A percentile compares a stretch with the other conserved stretches of the same genome.
Evolutionary conservation across 2,888 invertebrate genomes (phyloP).

Genomic region (Melieria crassipennis): DNA sequence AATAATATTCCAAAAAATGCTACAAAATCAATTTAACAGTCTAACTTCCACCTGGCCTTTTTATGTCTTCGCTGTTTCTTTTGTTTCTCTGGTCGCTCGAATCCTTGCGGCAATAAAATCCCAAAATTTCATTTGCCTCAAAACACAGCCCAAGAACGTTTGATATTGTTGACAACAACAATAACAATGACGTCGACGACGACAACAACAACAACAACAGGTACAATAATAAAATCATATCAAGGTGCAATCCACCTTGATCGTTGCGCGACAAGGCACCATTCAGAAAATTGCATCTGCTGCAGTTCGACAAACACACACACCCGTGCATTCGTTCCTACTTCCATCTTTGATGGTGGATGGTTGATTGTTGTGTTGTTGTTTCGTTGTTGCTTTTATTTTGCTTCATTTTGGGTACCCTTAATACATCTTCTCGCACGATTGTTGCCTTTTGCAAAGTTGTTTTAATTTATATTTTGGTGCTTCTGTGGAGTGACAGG

Average conservation of each 20-base stretch:
- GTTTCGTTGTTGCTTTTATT: conserved; percentile 4
- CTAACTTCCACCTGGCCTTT: conserved; percentile 33
- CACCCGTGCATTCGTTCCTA: background rate
- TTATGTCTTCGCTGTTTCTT: conserved; percentile 11
- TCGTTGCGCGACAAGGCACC: conserved; percentile 35
- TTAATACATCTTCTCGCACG: background rate
- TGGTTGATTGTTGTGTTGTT: background rate
- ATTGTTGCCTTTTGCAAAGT: conserved; percentile 5
- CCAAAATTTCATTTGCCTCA: conserved; percentile 1
- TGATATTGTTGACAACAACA: conserved; percentile 8
- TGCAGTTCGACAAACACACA: conserved; percentile 18
- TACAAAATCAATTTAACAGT: conserved; percentile 6
- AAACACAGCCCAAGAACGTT: background rate
- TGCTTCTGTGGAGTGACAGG: conserved; percentile 34
- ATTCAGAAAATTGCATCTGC: conserved; percentile 42
- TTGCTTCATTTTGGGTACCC: conserved; percentile 9
- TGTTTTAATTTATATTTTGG: conserved; percentile 37
- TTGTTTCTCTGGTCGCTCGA: conserved; percentile 4
- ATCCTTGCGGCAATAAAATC: conserved; percentile 26
- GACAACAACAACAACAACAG: conserved; percentile 26
- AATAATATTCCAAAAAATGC: too few relatives aligned
- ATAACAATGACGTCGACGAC: conserved; percentile 35
- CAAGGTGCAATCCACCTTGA: conserved; percentile 51
- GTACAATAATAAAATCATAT: conserved; percentile 37
- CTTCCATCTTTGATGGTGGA: too few relatives aligned